Evolutionary conservation across 2,888 invertebrate genomes (phyloP).

Genomic region (Drosophila pegasa): DNA sequence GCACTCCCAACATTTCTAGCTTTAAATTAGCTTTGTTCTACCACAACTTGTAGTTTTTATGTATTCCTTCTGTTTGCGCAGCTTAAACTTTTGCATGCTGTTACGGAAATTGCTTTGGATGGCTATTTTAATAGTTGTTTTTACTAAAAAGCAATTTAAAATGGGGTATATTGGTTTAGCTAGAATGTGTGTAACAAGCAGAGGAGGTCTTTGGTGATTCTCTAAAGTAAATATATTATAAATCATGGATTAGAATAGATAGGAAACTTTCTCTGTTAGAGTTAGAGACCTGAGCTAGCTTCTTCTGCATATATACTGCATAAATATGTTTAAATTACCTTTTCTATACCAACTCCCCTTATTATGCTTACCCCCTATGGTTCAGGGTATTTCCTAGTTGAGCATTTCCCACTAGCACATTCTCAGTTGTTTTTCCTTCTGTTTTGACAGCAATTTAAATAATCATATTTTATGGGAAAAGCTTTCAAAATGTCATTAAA

Average conservation of each 20-base stretch:
- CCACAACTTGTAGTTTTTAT: neutral
- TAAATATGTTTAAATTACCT: neutral
- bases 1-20: slow-evolving; percentile 21
- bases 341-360: neutral
- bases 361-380: too few species aligned
- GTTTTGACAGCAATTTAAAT: slow-evolving; percentile 66
- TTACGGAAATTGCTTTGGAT: slow-evolving; percentile 45
- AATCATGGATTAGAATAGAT: neutral
- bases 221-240: too few species aligned
- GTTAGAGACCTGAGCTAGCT: too few species aligned
- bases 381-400: neutral
- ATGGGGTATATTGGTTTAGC: neutral
- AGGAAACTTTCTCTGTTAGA: too few species aligned
- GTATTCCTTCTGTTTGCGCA: neutral
- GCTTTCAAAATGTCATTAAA: slow-evolving; percentile 75
- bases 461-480: slow-evolving; percentile 67
- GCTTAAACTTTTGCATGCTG: slow-evolving; percentile 32
- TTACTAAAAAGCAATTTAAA: neutral
- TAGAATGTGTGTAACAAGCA: neutral
- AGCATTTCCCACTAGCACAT: neutral
- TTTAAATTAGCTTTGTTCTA: slow-evolving; percentile 2
- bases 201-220: too few species aligned
- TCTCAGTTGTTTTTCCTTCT: neutral
- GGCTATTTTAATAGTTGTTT: slow-evolving; percentile 38
- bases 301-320: too few species aligned